A percentile compares a stretch with the other conserved stretches of the same genome.
These are phyloP conservation scores for Phragmatobia fuliginosa DNA, from an alignment of 2,888 invertebrate genomes.

Conservation along the genomic window DNA sequence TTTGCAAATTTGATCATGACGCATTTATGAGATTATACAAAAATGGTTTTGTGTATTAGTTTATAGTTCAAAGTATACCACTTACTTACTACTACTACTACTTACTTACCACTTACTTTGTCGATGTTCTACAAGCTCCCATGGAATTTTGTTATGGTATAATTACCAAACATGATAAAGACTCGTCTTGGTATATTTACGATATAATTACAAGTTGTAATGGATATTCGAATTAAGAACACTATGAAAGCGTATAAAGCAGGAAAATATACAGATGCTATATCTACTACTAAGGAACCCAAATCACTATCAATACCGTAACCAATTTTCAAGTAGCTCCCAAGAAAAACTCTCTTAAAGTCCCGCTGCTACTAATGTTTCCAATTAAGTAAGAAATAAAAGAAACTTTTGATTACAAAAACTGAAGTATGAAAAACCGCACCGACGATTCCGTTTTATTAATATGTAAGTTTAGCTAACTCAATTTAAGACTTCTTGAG, in stretches of 20 bases:
- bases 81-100: no score
- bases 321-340: background rate
- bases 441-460: background rate
- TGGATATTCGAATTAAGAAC: background rate
- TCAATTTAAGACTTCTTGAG: background rate
- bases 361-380: background rate
- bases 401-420: background rate
- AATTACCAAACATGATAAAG: slow-evolving; percentile 1
- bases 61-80: background rate
- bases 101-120: no score
- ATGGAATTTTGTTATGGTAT: background rate
- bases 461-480: background rate
- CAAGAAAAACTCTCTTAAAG: background rate
- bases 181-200: background rate
- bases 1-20: background rate
- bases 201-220: background rate
- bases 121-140: background rate
- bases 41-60: background rate
- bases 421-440: background rate
- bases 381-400: background rate
- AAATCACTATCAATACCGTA: no score
- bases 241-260: background rate
- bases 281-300: background rate
- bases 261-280: background rate
- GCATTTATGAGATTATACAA: background rate